Conservation (phyloP, 2,888 invertebrate species). For the Drosophila pegasa region DNA sequence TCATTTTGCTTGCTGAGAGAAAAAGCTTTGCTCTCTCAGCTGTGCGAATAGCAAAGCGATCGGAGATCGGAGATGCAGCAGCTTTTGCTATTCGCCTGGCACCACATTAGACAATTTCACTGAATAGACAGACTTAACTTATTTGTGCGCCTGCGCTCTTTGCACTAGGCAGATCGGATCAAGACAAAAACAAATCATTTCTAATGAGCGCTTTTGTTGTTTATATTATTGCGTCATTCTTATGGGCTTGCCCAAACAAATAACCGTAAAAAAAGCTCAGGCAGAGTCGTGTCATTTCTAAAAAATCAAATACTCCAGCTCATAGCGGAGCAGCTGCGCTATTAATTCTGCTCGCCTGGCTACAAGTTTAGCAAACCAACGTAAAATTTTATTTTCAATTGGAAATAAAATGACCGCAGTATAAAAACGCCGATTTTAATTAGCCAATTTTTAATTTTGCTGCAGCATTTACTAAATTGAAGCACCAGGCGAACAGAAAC, state of each 20-base stretch:
- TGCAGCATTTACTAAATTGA: neutral
- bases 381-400: neutral
- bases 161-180: neutral
- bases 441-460: neutral
- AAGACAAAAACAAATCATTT: neutral
- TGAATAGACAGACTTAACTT: too few relatives aligned
- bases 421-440: neutral
- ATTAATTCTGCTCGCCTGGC: conserved; percentile 2
- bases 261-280: too few relatives aligned
- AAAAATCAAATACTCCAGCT: neutral
- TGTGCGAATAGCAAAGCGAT: neutral
- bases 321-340: neutral
- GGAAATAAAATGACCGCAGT: conserved; percentile 2
- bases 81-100: neutral
- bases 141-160: neutral
- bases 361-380: neutral
- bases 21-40: neutral
- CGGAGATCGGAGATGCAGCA: neutral
- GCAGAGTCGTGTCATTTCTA: too few relatives aligned
- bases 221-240: neutral
- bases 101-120: too few relatives aligned
- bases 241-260: neutral
- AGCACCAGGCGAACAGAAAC: conserved; percentile 2
- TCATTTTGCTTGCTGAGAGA: neutral
- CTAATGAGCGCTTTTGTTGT: neutral